phyloP scores from a whole-genome alignment of 2,113 vertebrate species.

The Noturus placidus region DNA sequence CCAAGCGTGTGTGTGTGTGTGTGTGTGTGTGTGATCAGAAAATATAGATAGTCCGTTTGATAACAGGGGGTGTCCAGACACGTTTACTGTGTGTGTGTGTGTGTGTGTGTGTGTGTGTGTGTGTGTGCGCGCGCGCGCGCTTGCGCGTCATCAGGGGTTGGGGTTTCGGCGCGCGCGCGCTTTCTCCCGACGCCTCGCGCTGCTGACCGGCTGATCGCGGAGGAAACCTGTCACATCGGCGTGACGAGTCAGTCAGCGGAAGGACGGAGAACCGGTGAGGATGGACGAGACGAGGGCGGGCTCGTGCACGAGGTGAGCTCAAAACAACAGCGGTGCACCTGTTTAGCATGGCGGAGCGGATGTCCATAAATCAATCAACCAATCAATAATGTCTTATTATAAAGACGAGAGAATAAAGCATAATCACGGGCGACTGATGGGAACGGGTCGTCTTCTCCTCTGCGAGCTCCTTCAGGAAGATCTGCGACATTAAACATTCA shows the following conservation, averaged over 20 bases:
- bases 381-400: neutral
- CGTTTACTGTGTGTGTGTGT: neutral
- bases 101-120: neutral
- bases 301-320: conserved; percentile 41
- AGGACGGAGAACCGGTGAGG: conserved; percentile 19
- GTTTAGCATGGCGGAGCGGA: conserved; percentile 26
- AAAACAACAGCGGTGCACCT: conserved; percentile 39
- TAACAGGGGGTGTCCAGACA: neutral
- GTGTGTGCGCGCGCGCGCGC: neutral
- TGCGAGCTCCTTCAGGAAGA: conserved; percentile 46
- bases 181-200: conserved; percentile 8
- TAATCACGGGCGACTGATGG: neutral
- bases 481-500: conserved; percentile 67
- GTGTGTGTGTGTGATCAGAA: neutral
- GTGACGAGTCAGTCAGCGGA: conserved; percentile 43
- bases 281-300: conserved; percentile 39
- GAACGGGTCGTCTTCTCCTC: neutral
- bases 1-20: neutral
- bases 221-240: conserved; percentile 15
- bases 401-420: neutral
- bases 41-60: conserved; percentile 5
- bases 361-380: neutral
- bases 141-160: conserved; percentile 15
- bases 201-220: conserved; percentile 13
- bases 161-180: conserved; percentile 1